phyloP scores from a whole-genome alignment of 2,888 invertebrate genomes.

The Ectemnius continuus region DNA sequence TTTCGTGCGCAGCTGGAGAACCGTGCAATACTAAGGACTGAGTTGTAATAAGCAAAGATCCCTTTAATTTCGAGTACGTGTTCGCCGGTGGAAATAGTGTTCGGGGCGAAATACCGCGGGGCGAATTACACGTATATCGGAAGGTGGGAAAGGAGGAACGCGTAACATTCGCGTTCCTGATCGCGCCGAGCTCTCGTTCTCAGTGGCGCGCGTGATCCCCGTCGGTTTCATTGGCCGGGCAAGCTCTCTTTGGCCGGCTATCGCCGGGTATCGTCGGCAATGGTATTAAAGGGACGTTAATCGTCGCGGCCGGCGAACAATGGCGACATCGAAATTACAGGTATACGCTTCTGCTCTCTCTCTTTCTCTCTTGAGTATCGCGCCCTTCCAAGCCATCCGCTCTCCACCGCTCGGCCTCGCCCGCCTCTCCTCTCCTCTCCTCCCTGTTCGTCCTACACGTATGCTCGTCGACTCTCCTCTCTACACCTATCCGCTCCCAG shows the following conservation, averaged over 20 bases:
- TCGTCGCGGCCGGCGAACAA: conserved; percentile 62
- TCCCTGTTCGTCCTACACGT: too few relatives aligned
- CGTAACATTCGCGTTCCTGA: conserved; percentile 43
- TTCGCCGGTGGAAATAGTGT: not conserved
- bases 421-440: too few relatives aligned
- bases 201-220: too few relatives aligned
- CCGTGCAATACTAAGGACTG: too few relatives aligned
- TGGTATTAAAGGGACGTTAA: conserved; percentile 64
- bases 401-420: too few relatives aligned
- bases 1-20: too few relatives aligned
- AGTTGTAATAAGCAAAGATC: too few relatives aligned
- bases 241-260: conserved; percentile 5
- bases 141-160: too few relatives aligned
- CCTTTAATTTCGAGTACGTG: too few relatives aligned
- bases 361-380: too few relatives aligned
- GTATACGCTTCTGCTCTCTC: conserved; percentile 50
- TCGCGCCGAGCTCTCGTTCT: conserved; percentile 31
- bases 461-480: not conserved
- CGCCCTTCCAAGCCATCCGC: too few relatives aligned
- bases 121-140: not conserved
- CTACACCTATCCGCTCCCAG: conserved; percentile 16
- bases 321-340: conserved; percentile 66
- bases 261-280: conserved; percentile 56
- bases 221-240: too few relatives aligned
- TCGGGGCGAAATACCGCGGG: not conserved